Evolutionary conservation across 1,140 invertebrate species (phyloP).

Genomic region (Procambarus clarkii): DNA sequence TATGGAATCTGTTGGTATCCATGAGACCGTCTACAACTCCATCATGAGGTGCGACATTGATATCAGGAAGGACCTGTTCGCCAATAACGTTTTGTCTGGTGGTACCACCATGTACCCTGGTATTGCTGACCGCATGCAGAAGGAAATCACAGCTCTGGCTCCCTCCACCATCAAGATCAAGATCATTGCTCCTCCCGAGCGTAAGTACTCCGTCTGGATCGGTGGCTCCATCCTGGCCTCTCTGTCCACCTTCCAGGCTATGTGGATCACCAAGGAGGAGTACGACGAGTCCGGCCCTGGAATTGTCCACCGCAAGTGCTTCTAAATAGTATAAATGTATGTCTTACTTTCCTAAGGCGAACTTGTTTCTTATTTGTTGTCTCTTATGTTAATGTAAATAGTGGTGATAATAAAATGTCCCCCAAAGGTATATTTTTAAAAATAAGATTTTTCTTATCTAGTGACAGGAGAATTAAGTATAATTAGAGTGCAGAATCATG

Average conservation of each 20-base stretch:
- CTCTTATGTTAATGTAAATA: too few relatives aligned
- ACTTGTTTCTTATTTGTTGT: too few relatives aligned
- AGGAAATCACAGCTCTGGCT: constrained; percentile 91
- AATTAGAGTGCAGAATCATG: too few relatives aligned
- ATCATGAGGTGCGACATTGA: constrained; percentile 80
- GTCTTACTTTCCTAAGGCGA: too few relatives aligned
- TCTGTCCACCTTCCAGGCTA: constrained; percentile 67
- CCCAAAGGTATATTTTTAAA: too few relatives aligned
- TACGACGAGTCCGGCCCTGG: constrained; percentile 68
- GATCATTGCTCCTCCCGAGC: constrained; percentile 69
- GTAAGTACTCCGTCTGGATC: constrained; percentile 69
- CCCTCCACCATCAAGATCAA: constrained; percentile 86
- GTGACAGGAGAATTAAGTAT: too few relatives aligned
- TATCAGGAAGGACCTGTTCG: constrained; percentile 75
- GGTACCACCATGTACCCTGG: constrained; percentile 89
- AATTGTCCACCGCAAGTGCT: constrained; percentile 80
- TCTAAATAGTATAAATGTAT: constrained; percentile 75
- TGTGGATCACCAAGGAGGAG: constrained; percentile 67
- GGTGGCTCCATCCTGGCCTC: constrained; percentile 65
- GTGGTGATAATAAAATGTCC: too few relatives aligned
- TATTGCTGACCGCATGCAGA: constrained; percentile 89
- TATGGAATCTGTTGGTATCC: constrained; percentile 88
- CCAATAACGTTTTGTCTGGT: constrained; percentile 90
- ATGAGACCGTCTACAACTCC: constrained; percentile 86
- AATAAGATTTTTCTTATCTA: too few relatives aligned